Base-by-base conservation (phyloP, 1,140 invertebrate species). In the Pteromalus puparum region DNA sequence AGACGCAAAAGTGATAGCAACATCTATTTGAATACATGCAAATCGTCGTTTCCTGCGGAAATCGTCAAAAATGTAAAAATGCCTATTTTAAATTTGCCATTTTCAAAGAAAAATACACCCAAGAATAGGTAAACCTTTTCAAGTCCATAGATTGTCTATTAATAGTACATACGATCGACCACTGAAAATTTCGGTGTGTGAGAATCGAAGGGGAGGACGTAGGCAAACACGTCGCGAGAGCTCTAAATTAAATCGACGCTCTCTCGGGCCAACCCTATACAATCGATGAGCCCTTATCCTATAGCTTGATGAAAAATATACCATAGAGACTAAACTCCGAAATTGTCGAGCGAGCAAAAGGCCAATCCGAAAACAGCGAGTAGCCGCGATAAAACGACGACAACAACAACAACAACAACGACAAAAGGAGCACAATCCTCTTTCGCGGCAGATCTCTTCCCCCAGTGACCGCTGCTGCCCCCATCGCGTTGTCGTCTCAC, bases 171-270 rank as follows among this genome's bases (percentile, higher is more conserved):
- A 42, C 38, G 38, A 9, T 42, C 38, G 46, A 9, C 12, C 61
- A 2, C 28, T 28, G 48, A 13, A 77, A 79, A 79, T 46, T 80
- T n/a, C 42, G 21, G 42, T 53, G n/a, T 53, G 48, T 10, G 48
- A 53, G 61, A 61, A 81, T 21, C 30, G 53, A 24, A 10, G 28
- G 46, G 70, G 46, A 81, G 24, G 5, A 15, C 61, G 3, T 67
- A 65, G 4, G 21, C 21, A 76, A 82, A 78, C 42, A 67, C 68
- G 24, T 24, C 24, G 65, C 24, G 42, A 76, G 38, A 76, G 61
- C 38, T 30, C 61, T 77, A 70, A 83, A 77, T 83, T 83, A 78
- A 61, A 78, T 83, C 38, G 75, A 77, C 74, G 61, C 65, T 83
- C 46, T 48, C 48, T 53, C 61, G 73, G 7, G 10, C 61, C 34